Evolutionary conservation across 1,140 invertebrate species (phyloP).

Genomic region (Laodelphax striatellus): DNA sequence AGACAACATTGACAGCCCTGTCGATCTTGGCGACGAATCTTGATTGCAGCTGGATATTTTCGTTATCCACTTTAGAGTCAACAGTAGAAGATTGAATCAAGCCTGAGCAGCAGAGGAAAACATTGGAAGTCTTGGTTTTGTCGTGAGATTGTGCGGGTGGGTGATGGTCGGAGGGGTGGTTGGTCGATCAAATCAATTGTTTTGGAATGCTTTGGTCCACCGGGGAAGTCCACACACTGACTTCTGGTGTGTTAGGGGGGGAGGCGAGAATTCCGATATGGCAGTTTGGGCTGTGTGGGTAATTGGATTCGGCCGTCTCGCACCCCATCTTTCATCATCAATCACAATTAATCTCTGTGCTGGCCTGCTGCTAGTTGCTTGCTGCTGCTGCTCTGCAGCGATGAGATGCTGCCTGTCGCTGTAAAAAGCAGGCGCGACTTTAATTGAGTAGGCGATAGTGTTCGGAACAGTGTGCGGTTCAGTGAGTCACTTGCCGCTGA

Average conservation of each 20-base stretch:
- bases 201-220: not conserved
- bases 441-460: constrained; percentile 1
- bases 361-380: not conserved
- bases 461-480: not conserved
- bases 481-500: too few species aligned
- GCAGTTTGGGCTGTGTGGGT: not conserved
- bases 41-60: too few species aligned
- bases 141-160: too few species aligned
- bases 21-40: too few species aligned
- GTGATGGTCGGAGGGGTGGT: not conserved
- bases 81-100: too few species aligned
- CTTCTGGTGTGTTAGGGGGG: not conserved
- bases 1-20: too few species aligned
- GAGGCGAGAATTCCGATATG: not conserved
- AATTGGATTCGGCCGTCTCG: constrained; percentile 1
- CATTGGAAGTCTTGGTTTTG: too few species aligned
- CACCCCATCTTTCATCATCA: constrained; percentile 1
- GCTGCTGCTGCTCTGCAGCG: not conserved
- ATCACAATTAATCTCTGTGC: constrained; percentile 2
- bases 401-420: not conserved
- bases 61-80: too few species aligned
- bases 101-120: too few species aligned
- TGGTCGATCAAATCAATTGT: not conserved
- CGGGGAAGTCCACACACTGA: too few species aligned
- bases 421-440: not conserved